Evolutionary conservation across 1,140 invertebrate genomes (phyloP).

Genomic region (Phthorimaea operculella): DNA sequence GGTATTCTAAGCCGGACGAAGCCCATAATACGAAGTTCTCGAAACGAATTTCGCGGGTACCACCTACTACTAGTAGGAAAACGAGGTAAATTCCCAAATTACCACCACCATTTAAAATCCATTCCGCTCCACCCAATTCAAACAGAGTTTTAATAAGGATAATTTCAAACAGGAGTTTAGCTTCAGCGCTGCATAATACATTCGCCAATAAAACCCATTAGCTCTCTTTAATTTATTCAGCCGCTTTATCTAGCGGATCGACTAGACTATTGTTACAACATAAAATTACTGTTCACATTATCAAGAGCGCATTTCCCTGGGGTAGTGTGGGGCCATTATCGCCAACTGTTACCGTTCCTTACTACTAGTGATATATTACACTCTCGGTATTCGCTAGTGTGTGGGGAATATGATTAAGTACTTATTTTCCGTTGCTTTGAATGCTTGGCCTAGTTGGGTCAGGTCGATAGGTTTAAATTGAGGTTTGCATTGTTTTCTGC

Average conservation of each 20-base stretch:
- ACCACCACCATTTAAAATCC: no score
- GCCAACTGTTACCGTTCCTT: slow-evolving; percentile 6
- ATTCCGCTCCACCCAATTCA: no score
- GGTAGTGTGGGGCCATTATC: slow-evolving; percentile 12
- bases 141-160: no score
- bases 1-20: no score
- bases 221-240: slow-evolving; percentile 12
- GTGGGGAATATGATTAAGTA: background rate
- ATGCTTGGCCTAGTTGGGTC: background rate
- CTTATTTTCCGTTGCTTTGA: background rate
- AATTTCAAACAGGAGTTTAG: no score
- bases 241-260: background rate
- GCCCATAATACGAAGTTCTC: no score
- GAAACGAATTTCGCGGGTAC: no score
- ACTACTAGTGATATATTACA: slow-evolving; percentile 5
- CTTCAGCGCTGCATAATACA: background rate
- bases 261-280: slow-evolving; percentile 25
- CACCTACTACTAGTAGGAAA: no score
- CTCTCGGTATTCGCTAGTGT: slow-evolving; percentile 1
- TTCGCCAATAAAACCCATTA: slow-evolving; percentile 4
- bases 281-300: slow-evolving; percentile 34
- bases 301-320: slow-evolving; percentile 32
- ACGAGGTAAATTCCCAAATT: no score
- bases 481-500: no score
- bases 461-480: no score